phyloP scores from a whole-genome alignment of 2,113 vertebrate species.

The Dipodomys spectabilis region DNA sequence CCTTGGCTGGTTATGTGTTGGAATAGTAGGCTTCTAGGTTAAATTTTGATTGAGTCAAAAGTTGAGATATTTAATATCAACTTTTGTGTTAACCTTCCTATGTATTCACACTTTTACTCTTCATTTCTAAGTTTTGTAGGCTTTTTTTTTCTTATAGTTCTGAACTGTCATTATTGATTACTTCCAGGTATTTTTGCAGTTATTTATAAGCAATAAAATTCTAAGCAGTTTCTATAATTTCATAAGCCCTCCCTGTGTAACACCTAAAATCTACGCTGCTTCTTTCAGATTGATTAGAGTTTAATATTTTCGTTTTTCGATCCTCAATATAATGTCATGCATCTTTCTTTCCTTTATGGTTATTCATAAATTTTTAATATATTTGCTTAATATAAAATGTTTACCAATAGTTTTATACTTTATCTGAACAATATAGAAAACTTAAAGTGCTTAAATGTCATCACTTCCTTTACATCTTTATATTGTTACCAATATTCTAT shows the following conservation, averaged over 20 bases:
- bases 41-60: slow-evolving; percentile 25
- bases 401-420: background rate
- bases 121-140: background rate
- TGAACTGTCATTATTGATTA: background rate
- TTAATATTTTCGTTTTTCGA: background rate
- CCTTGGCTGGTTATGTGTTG: background rate
- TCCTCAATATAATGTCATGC: background rate
- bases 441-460: background rate
- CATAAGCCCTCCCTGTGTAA: background rate
- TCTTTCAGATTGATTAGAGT: background rate
- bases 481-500: background rate
- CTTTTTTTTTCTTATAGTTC: background rate
- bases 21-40: background rate
- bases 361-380: background rate
- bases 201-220: background rate
- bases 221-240: background rate
- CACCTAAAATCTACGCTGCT: background rate
- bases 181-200: background rate
- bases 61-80: background rate
- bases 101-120: slow-evolving; percentile 10
- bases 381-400: background rate
- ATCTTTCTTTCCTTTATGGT: background rate
- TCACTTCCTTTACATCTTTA: background rate
- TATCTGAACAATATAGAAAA: background rate
- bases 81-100: background rate